Base-by-base conservation (phyloP, 2,797 vertebrate genomes). In the Periparus ater region DNA sequence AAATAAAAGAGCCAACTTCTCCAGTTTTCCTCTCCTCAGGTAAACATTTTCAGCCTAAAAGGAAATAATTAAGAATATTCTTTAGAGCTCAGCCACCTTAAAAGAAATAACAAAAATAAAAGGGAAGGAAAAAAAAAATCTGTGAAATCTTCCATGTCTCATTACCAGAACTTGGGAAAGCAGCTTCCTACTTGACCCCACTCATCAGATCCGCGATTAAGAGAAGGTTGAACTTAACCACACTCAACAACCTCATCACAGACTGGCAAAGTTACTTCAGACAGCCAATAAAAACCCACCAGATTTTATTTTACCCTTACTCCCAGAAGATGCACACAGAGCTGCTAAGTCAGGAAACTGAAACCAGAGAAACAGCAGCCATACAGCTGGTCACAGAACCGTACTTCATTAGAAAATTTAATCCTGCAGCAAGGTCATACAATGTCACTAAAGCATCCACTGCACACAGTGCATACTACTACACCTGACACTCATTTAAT, bases 281-380 rank as follows among this genome's bases (percentile, higher is more conserved):
- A 73, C 8, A 16, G 51, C 18, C 38, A n/a, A 34, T 45, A 76
- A 76, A 21, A 50, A 5, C 2, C 8, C 22, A 14, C 20, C 19
- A 60, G 26, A 48, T 71, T 79, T 89, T 70, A 72, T 84, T 94
- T 73, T 61, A 71, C 38, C 23, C 27, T 57, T 76, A 57, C 13
- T 87, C 36, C 40, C 60, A 50, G 17, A 55, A 62, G 44, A 48
- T 3, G 13, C 16, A 79, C 26, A 67, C 60, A 47, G 18, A 83
- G 44, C 38, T 65, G 47, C 62, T 90, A 84, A 62, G 26, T 72
- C 83, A 91, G 83, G 70, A 78, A 81, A 40, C 8, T 55, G 73
- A 91, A 93, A 72, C 47, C 67, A 18, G 91, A 66, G 82, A 72
- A 95, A 89, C 25, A 81, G 73, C 92, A 88, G 63, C 30, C 62